Conservation (phyloP, 2,113 vertebrate species). For the Vombatus ursinus region DNA sequence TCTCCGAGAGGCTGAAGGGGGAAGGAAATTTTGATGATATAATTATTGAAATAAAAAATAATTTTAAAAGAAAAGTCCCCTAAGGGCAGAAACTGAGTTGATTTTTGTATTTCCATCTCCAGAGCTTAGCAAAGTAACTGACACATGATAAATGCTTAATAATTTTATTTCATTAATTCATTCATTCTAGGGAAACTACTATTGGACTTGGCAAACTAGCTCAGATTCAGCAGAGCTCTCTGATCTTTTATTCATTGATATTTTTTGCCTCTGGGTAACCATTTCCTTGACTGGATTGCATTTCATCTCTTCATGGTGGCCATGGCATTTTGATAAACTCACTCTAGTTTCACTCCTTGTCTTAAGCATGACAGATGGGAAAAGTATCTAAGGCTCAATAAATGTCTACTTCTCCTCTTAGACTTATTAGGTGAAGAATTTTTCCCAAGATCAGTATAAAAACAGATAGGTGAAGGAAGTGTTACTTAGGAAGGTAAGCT, state of each 20-base stretch:
- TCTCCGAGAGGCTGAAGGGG: neutral
- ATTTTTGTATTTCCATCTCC: neutral
- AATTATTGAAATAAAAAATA: neutral
- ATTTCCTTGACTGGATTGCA: neutral
- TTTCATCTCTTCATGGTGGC: neutral
- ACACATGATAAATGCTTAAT: neutral
- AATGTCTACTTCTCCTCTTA: neutral
- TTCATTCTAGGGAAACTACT: neutral
- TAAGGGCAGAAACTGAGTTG: neutral
- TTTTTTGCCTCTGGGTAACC: neutral
- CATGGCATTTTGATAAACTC: neutral
- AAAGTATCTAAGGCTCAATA: neutral
- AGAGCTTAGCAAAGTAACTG: neutral
- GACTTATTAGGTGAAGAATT: neutral
- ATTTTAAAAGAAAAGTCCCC: neutral
- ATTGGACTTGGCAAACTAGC: neutral
- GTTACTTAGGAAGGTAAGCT: neutral
- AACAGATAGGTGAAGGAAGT: neutral
- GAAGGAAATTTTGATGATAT: neutral
- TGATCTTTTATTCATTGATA: neutral
- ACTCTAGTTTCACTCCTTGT: neutral
- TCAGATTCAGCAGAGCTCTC: neutral
- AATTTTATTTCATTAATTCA: neutral
- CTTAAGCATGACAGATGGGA: neutral
- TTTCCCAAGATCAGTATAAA: neutral